Conservation (phyloP, 1,140 invertebrate species). For the Hestina assimilis region DNA sequence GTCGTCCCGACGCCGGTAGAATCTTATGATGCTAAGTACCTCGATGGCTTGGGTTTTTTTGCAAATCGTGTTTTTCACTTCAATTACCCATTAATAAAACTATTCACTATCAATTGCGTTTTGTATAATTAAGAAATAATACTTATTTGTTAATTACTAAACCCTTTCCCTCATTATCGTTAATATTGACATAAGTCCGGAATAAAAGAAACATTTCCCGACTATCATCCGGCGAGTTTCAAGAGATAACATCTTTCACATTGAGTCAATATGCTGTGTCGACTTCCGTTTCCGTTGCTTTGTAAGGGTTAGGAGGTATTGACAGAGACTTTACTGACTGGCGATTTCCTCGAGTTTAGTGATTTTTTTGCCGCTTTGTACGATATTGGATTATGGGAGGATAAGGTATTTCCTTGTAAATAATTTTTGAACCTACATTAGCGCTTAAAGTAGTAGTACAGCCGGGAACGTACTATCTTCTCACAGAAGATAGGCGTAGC, state of each 20-base stretch:
- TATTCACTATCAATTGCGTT: too few relatives aligned
- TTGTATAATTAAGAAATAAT: too few relatives aligned
- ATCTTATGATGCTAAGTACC: too few relatives aligned
- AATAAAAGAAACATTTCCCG: neutral
- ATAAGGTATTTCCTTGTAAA: neutral
- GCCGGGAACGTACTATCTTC: too few relatives aligned
- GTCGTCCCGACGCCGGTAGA: too few relatives aligned
- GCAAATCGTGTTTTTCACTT: too few relatives aligned
- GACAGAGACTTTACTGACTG: slow-evolving; percentile 12
- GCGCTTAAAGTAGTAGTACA: too few relatives aligned
- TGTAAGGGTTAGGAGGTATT: slow-evolving; percentile 2
- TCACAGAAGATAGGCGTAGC: too few relatives aligned
- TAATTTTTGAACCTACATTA: too few relatives aligned
- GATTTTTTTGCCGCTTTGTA: neutral
- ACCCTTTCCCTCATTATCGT: neutral
- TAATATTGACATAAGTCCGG: neutral
- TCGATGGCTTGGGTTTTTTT: too few relatives aligned
- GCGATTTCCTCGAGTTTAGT: slow-evolving; percentile 5
- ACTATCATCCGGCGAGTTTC: slow-evolving; percentile 9
- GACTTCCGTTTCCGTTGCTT: slow-evolving; percentile 25
- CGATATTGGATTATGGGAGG: neutral
- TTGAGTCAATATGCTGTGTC: slow-evolving; percentile 17
- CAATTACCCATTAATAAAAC: too few relatives aligned
- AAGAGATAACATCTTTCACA: slow-evolving; percentile 17
- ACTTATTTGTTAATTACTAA: too few relatives aligned